Percentiles rank a stretch among this genome's conserved stretches.
Evolutionary conservation across 1,140 invertebrate species (phyloP).

Genomic region (Ericerus pela): DNA sequence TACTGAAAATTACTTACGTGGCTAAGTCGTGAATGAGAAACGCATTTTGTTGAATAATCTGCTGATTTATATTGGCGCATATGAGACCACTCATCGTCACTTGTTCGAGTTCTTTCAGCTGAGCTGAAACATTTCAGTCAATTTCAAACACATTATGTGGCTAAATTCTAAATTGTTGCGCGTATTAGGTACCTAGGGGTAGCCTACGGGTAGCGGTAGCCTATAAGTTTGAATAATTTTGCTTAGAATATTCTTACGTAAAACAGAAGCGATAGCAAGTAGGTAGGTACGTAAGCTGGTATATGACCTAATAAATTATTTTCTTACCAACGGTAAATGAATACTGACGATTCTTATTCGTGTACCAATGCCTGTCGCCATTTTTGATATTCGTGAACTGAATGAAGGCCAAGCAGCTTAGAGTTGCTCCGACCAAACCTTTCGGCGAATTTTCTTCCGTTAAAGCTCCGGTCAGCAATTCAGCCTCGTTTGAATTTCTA

Average conservation of each 20-base stretch:
- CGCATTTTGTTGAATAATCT: conserved; percentile 60
- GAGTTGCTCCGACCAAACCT: conserved; percentile 68
- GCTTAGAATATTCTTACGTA: not conserved
- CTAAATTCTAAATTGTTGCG: not conserved
- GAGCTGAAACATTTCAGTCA: conserved; percentile 37
- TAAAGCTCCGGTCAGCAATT: conserved; percentile 69
- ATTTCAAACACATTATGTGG: not conserved
- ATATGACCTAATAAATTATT: not conserved
- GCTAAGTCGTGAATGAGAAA: conserved; percentile 78
- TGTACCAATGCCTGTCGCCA: conserved; percentile 88
- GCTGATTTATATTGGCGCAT: conserved; percentile 59
- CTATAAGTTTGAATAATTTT: not conserved
- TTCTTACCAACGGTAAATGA: conserved; percentile 45
- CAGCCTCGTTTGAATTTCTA: conserved; percentile 60
- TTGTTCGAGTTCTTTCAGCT: conserved; percentile 74
- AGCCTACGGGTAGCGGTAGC: not conserved
- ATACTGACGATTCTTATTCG: conserved; percentile 84
- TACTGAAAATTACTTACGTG: conserved; percentile 40
- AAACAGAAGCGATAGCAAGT: no score
- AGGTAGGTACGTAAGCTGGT: not conserved
- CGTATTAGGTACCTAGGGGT: not conserved
- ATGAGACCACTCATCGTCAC: conserved; percentile 64
- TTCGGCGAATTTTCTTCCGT: conserved; percentile 65
- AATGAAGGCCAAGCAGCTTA: conserved; percentile 63
- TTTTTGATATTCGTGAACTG: conserved; percentile 66